A percentile compares a stretch with the other conserved stretches of the same genome.
Evolutionary conservation across 2,113 vertebrate species (phyloP).

Genomic region (Gorilla gorilla): DNA sequence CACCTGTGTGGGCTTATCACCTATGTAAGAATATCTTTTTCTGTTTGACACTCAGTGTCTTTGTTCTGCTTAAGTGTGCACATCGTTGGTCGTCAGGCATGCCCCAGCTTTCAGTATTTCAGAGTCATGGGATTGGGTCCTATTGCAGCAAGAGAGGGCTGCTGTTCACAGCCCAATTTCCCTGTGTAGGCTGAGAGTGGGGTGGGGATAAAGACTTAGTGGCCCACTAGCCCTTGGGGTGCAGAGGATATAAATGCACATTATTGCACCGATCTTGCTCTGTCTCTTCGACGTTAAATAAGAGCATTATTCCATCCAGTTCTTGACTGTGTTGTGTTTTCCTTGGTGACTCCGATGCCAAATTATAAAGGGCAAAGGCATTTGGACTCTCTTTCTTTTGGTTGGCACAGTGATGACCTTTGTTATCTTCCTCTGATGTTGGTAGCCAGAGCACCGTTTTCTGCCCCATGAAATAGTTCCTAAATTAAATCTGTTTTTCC

Average conservation of each 20-base stretch:
- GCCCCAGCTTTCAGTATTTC: not conserved
- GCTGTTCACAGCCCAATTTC: fast-evolving
- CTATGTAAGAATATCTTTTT: not conserved
- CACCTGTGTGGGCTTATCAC: fast-evolving
- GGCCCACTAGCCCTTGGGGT: fast-evolving
- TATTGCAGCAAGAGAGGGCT: too few species aligned
- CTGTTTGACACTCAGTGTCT: not conserved
- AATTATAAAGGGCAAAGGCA: too few species aligned
- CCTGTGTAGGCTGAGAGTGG: fast-evolving
- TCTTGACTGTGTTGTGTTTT: not conserved
- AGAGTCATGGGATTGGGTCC: not conserved
- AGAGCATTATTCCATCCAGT: not conserved
- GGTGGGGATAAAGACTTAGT: not conserved
- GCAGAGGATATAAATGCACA: fast-evolving
- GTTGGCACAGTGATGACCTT: not conserved
- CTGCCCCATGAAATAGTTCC: not conserved
- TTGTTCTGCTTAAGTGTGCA: not conserved
- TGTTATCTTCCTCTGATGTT: not conserved
- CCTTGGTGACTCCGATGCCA: not conserved
- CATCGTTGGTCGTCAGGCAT: not conserved
- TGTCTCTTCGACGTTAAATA: not conserved
- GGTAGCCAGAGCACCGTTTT: not conserved
- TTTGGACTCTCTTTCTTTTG: not conserved
- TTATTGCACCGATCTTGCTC: not conserved
- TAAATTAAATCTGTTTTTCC: not conserved